Percentiles rank a stretch among this genome's conserved stretches.
Conservation (phyloP, 2,888 invertebrate species). For the Nemotelus nigrinus region DNA sequence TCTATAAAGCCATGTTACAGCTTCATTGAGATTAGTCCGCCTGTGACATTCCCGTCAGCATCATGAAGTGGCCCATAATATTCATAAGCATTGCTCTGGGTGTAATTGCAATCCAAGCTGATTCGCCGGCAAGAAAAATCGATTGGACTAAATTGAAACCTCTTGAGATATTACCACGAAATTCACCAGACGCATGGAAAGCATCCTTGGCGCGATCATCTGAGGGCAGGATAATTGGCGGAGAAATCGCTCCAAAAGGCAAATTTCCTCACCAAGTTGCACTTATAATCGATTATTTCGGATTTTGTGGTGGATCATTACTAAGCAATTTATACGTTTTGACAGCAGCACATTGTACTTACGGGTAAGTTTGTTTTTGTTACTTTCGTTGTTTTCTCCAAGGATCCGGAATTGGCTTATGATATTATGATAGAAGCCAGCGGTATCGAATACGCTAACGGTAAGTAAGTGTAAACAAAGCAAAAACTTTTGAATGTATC, state of each 20-base stretch:
- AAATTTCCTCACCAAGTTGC: slow-evolving; percentile 28
- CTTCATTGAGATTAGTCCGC: background rate
- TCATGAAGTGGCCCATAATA: background rate
- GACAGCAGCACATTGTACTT: slow-evolving; percentile 35
- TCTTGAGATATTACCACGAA: background rate
- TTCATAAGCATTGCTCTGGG: background rate
- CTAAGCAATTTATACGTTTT: slow-evolving; percentile 25
- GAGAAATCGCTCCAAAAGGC: background rate
- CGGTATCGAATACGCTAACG: too few species aligned
- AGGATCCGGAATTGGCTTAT: too few species aligned
- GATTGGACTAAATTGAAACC: slow-evolving; percentile 19
- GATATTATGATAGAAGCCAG: too few species aligned
- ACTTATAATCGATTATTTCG: background rate
- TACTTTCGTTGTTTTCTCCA: background rate
- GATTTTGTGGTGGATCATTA: slow-evolving; percentile 19
- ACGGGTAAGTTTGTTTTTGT: background rate
- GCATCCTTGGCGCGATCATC: background rate
- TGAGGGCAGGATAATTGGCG: slow-evolving; percentile 29
- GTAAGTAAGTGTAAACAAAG: too few species aligned
- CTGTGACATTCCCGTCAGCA: background rate
- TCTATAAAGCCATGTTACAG: background rate
- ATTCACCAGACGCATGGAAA: background rate
- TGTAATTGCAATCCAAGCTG: background rate
- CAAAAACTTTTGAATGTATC: too few species aligned
- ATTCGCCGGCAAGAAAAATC: background rate